Percentiles rank a stretch among this genome's conserved stretches.
Conservation (phyloP, 2,113 vertebrate species). For the Baryphthengus martii region DNA sequence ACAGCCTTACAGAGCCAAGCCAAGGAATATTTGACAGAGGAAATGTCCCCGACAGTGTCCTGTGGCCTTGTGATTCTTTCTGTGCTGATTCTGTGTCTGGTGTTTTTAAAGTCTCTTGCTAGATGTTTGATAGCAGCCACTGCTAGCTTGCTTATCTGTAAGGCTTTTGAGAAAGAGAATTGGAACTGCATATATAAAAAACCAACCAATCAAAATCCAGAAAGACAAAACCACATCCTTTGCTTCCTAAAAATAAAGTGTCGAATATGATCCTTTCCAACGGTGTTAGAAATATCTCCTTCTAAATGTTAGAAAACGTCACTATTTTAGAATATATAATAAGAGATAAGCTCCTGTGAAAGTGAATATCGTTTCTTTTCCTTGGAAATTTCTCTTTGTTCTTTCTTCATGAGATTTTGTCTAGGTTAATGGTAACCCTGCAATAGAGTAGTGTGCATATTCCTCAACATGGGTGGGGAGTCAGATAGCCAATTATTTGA, state of each 20-base stretch:
- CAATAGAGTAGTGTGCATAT: not conserved
- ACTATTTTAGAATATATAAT: not conserved
- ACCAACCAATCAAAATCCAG: not conserved
- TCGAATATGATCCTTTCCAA: not conserved
- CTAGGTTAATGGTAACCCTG: not conserved
- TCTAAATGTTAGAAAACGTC: not conserved
- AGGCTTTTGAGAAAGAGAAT: not conserved
- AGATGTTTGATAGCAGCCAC: rapidly evolving
- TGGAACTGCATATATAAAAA: not conserved
- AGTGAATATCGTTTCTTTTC: not conserved
- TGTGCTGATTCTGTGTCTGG: not conserved
- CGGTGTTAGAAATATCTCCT: not conserved
- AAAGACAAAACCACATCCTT: not conserved
- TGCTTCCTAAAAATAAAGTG: not conserved
- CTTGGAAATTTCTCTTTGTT: not conserved
- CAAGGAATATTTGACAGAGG: not conserved
- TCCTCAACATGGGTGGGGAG: conserved; percentile 32
- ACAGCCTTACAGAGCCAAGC: not conserved
- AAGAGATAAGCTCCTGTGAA: not conserved
- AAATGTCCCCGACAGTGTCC: not conserved
- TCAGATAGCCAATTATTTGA: conserved; percentile 21
- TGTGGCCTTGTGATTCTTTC: not conserved
- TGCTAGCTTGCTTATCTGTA: not conserved
- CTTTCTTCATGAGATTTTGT: not conserved
- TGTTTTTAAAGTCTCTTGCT: not conserved